phyloP scores from a whole-genome alignment of 2,113 vertebrate genomes.

The Vimba vimba region DNA sequence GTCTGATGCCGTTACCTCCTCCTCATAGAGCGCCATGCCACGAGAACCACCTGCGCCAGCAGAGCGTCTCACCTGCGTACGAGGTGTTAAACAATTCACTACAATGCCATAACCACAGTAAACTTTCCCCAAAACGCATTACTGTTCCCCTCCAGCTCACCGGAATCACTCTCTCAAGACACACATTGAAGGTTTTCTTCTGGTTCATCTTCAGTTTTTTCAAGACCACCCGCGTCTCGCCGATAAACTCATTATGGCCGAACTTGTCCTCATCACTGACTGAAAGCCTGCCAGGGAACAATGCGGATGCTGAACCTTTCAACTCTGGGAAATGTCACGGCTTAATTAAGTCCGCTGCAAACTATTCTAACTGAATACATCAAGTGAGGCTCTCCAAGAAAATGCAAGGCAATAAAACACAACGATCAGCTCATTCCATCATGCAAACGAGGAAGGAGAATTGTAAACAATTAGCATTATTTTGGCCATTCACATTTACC shows the following conservation, averaged over 20 bases:
- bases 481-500: neutral
- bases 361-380: constrained; percentile 10
- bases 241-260: constrained; percentile 97
- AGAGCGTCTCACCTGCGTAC: constrained; percentile 84
- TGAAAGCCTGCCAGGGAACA: constrained; percentile 81
- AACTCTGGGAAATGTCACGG: constrained; percentile 41
- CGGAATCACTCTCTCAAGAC: constrained; percentile 91
- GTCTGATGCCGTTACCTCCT: constrained; percentile 81
- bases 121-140: neutral
- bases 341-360: constrained; percentile 37
- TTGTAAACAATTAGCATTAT: neutral
- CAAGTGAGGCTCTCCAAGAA: neutral
- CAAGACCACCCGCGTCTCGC: constrained; percentile 92
- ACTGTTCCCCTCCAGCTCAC: constrained; percentile 71
- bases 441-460: neutral
- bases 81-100: neutral
- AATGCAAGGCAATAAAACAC: neutral
- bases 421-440: too few relatives aligned
- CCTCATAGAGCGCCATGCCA: constrained; percentile 95
- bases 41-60: constrained; percentile 84
- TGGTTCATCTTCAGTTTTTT: constrained; percentile 94
- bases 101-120: neutral
- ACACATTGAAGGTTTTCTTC: constrained; percentile 96
- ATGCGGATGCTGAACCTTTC: constrained; percentile 25
- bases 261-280: constrained; percentile 98